These are phyloP conservation scores for Chloebia gouldiae DNA, from an alignment of 2,113 vertebrate genomes.

Conservation along the genomic window DNA sequence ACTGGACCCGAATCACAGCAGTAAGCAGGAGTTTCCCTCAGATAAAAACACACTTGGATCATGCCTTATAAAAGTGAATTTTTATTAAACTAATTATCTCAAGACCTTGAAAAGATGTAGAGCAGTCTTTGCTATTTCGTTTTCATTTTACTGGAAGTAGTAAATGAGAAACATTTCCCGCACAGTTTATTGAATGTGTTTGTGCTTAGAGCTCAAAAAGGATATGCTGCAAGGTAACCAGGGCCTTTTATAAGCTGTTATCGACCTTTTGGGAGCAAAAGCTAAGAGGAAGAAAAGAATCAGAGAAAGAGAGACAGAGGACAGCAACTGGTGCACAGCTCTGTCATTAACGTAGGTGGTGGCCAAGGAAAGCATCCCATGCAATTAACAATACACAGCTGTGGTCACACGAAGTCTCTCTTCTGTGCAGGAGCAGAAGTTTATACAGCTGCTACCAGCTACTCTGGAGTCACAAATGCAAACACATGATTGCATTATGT, in stretches of 20 bases:
- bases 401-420: neutral
- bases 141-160: slow-evolving; percentile 20
- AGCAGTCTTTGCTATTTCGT: neutral
- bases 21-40: neutral
- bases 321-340: neutral
- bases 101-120: slow-evolving; percentile 1
- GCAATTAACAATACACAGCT: slow-evolving; percentile 23
- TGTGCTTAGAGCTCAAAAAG: neutral
- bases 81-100: slow-evolving; percentile 19
- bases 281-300: neutral
- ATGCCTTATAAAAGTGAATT: neutral
- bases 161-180: slow-evolving; percentile 16
- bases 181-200: neutral
- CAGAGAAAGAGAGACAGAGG: neutral
- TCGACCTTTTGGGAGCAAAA: neutral
- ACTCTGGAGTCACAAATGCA: slow-evolving; percentile 28
- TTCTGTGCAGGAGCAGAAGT: slow-evolving; percentile 16
- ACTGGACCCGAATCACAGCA: neutral
- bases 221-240: neutral
- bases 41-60: neutral
- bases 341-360: neutral
- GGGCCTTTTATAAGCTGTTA: neutral
- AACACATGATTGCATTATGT: slow-evolving; percentile 27
- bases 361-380: slow-evolving; percentile 29
- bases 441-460: slow-evolving; percentile 57